Percentiles rank a stretch among this genome's conserved stretches.
Conservation (phyloP, 1,140 invertebrate species). For the Patella vulgata region DNA sequence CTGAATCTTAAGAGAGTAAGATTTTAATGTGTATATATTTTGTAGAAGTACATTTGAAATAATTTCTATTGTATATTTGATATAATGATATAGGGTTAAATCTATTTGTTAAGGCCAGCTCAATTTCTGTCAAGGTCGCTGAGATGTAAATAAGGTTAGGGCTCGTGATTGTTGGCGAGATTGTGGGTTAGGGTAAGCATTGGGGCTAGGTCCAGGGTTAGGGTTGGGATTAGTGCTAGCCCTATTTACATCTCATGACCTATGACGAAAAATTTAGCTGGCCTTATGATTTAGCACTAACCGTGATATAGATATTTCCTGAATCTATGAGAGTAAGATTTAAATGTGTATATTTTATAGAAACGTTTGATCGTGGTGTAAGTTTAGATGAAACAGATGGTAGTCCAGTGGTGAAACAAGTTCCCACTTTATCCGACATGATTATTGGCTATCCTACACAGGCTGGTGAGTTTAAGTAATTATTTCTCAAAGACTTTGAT, state of each 20-base stretch:
- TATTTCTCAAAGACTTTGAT: neutral
- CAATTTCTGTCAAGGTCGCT: no score
- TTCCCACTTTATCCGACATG: conserved; percentile 57
- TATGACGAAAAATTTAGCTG: no score
- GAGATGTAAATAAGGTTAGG: no score
- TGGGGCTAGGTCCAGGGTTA: neutral
- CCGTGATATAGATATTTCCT: neutral
- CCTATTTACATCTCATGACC: no score
- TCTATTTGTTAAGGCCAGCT: no score
- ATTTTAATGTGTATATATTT: no score
- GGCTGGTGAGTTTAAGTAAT: conserved; percentile 33
- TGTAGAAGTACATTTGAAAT: no score
- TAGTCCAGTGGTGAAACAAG: conserved; percentile 32
- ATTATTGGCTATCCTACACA: conserved; percentile 58
- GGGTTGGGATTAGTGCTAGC: neutral
- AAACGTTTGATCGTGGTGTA: conserved; percentile 48
- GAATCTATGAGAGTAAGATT: neutral
- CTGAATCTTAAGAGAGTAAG: no score
- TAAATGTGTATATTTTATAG: conserved; percentile 16
- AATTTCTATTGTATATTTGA: no score
- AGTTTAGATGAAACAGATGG: conserved; percentile 49
- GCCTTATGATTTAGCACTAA: no score
- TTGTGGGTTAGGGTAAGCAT: conserved; percentile 1
- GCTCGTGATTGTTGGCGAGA: no score
- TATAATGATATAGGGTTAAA: no score